Evolutionary conservation across 2,113 vertebrate genomes (phyloP).

Genomic region (Psilopsiagon aymara): DNA sequence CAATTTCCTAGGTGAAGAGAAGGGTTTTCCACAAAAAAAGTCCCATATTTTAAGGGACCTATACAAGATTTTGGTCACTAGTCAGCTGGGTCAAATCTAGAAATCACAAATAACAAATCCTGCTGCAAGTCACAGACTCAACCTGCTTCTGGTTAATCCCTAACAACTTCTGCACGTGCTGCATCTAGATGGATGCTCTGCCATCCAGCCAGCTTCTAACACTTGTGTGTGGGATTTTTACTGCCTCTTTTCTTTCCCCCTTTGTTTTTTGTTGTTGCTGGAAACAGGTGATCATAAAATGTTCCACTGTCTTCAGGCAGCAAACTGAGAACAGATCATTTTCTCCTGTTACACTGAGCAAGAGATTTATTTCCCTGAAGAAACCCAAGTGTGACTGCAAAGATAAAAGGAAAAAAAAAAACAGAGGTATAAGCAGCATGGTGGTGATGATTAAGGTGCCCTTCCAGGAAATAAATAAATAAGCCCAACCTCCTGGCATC

Average conservation of each 20-base stretch:
- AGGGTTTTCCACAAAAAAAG: neutral
- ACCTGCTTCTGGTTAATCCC: neutral
- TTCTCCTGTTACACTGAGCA: neutral
- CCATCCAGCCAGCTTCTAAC: neutral
- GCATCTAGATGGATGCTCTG: neutral
- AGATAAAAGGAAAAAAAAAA: neutral
- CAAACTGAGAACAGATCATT: constrained; percentile 19
- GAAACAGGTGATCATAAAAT: neutral
- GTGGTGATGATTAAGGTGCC: constrained; percentile 14
- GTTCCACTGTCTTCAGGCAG: neutral
- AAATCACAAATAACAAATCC: neutral
- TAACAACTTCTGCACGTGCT: fast-evolving
- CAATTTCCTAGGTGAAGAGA: neutral
- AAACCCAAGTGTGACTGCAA: constrained; percentile 12
- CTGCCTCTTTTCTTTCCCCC: neutral
- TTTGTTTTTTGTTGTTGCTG: neutral
- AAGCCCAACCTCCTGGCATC: neutral
- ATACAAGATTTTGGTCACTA: neutral
- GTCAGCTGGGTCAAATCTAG: neutral
- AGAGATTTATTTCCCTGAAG: constrained; percentile 23
- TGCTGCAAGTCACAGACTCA: neutral
- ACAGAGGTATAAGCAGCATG: neutral
- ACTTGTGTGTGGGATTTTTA: neutral
- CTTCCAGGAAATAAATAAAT: constrained; percentile 37
- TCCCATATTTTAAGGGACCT: too few species aligned